A percentile compares a stretch with the other conserved stretches of the same genome.
Conservation (phyloP, 1,140 invertebrate genomes). For the Myzus persicae region DNA sequence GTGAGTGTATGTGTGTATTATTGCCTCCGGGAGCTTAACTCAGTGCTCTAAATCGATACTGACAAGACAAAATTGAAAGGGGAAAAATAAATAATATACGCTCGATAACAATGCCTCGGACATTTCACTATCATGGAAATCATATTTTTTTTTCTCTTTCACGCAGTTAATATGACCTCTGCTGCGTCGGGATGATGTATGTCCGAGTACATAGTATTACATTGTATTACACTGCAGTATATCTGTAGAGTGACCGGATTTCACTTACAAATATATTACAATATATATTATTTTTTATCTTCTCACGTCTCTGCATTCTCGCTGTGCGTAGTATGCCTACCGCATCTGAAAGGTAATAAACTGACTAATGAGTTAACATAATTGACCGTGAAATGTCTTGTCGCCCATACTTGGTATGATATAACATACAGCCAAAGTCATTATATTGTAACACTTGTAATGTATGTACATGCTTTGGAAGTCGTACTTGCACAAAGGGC, state of each 20-base stretch:
- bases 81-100: conserved; percentile 9
- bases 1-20: not conserved
- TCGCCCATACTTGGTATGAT: not conserved
- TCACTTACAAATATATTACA: conserved; percentile 6
- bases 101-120: conserved; percentile 24
- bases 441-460: not conserved
- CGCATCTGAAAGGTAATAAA: not conserved
- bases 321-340: too few relatives aligned
- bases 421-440: not conserved
- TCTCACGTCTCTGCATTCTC: not conserved
- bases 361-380: conserved; percentile 10
- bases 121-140: conserved; percentile 19
- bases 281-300: not conserved
- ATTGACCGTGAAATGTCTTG: not conserved
- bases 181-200: not conserved
- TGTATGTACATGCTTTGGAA: not conserved
- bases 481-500: not conserved
- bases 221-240: not conserved
- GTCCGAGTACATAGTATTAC: not conserved
- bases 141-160: not conserved
- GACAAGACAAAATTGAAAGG: not conserved
- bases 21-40: not conserved
- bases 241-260: not conserved
- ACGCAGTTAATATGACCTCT: not conserved
- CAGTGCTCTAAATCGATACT: conserved; percentile 35